phyloP scores from a whole-genome alignment of 2,888 invertebrate species.

The Chymomyza caudatula region DNA sequence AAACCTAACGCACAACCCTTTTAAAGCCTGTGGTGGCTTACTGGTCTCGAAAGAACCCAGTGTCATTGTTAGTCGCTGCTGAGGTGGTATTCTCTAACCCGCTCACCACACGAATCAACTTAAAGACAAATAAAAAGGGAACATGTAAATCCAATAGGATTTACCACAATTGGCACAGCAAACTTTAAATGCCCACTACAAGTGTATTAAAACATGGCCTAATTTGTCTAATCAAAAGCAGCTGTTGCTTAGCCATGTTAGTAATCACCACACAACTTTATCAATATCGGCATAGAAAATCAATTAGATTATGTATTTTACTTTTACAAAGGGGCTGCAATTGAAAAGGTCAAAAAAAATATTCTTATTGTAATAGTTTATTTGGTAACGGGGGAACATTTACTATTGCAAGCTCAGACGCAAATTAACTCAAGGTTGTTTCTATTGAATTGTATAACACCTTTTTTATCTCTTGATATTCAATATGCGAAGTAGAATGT shows the following conservation, averaged over 20 bases:
- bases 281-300: not conserved
- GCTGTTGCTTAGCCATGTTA: not conserved
- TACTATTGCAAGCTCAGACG: not conserved
- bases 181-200: not conserved
- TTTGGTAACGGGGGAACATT: not conserved
- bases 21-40: too few species aligned
- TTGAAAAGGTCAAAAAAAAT: not conserved
- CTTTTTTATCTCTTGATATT: not conserved
- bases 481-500: not conserved
- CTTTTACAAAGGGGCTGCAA: not conserved
- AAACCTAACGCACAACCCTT: too few species aligned
- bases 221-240: constrained; percentile 2
- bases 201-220: not conserved
- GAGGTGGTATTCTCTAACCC: too few species aligned
- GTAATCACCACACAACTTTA: not conserved
- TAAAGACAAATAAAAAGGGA: too few species aligned
- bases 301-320: not conserved
- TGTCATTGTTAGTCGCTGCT: too few species aligned
- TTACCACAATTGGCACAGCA: constrained; percentile 8
- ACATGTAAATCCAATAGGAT: too few species aligned
- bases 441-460: constrained; percentile 2
- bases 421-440: not conserved
- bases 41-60: too few species aligned
- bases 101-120: too few species aligned
- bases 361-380: too few species aligned